These are phyloP conservation scores for Bufotes viridis DNA, from an alignment of 2,797 vertebrate species.

Conservation along the genomic window DNA sequence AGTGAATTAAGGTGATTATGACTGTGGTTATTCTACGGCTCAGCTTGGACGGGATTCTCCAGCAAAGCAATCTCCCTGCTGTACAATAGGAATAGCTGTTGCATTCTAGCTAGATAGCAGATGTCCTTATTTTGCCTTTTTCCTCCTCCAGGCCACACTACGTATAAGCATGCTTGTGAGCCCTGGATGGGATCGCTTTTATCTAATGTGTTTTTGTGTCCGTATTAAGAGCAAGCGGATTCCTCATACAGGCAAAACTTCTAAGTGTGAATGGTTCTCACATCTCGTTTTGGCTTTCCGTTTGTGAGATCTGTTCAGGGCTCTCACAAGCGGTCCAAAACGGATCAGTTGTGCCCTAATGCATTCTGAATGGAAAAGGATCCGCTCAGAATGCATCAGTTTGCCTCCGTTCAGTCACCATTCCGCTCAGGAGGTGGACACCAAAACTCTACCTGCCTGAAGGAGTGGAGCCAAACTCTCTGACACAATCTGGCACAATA, in stretches of 20 bases:
- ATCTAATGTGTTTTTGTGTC: background rate
- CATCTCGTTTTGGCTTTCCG: no score
- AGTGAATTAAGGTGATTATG: conserved; percentile 46
- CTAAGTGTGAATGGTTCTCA: background rate
- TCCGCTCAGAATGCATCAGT: no score
- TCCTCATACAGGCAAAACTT: background rate
- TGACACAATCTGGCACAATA: no score
- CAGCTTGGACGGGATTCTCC: conserved; percentile 3
- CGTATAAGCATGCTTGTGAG: background rate
- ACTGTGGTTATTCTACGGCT: conserved; percentile 44
- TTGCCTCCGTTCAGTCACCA: no score
- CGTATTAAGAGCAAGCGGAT: background rate
- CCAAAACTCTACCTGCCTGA: no score
- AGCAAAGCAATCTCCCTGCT: conserved; percentile 50
- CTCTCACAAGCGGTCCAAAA: no score
- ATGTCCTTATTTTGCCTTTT: conserved; percentile 55
- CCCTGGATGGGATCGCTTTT: background rate
- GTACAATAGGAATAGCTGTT: conserved; percentile 37
- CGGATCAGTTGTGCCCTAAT: no score
- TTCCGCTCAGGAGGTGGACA: no score
- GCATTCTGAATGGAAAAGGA: no score
- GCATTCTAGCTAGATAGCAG: conserved; percentile 16
- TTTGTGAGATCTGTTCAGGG: no score
- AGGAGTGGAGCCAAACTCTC: no score
- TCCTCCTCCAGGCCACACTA: conserved; percentile 11